These are phyloP conservation scores for Oreochromis aureus DNA, from an alignment of 2,113 vertebrate species.

Conservation along the genomic window DNA sequence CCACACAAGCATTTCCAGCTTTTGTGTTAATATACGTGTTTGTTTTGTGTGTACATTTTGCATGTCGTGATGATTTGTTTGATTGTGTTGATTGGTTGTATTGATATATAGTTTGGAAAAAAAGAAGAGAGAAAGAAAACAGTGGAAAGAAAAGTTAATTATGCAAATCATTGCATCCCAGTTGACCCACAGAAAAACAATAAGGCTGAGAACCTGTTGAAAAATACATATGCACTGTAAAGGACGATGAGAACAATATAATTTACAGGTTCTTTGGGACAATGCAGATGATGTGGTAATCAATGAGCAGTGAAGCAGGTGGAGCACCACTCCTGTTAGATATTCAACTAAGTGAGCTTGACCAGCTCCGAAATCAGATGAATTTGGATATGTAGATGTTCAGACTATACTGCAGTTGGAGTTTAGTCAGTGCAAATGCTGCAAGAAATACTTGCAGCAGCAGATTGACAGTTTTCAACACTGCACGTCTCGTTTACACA, in stretches of 20 bases:
- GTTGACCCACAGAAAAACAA: conserved; percentile 71
- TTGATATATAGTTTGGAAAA: conserved; percentile 58
- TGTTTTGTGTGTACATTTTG: not conserved
- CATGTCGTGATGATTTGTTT: not conserved
- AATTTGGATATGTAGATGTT: not conserved
- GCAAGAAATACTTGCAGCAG: not conserved
- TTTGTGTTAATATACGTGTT: conserved; percentile 73
- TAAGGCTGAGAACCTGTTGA: conserved; percentile 5
- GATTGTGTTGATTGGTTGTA: conserved; percentile 15
- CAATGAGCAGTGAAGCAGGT: conserved; percentile 6
- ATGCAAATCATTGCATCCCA: conserved; percentile 79
- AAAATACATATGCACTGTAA: not conserved
- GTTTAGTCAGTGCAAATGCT: not conserved
- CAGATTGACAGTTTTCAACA: conserved; percentile 9
- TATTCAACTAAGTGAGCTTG: not conserved
- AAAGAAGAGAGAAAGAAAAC: not conserved
- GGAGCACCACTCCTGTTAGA: not conserved
- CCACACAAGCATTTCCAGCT: conserved; percentile 98
- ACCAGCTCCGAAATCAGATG: not conserved
- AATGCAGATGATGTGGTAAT: not conserved
- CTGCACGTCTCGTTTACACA: conserved; percentile 13
- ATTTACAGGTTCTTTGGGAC: not conserved
- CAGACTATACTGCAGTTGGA: not conserved
- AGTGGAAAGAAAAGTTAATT: conserved; percentile 77
- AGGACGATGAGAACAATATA: not conserved